Base-by-base conservation (phyloP, 2,888 invertebrate species). In the Lamproptera curius region DNA sequence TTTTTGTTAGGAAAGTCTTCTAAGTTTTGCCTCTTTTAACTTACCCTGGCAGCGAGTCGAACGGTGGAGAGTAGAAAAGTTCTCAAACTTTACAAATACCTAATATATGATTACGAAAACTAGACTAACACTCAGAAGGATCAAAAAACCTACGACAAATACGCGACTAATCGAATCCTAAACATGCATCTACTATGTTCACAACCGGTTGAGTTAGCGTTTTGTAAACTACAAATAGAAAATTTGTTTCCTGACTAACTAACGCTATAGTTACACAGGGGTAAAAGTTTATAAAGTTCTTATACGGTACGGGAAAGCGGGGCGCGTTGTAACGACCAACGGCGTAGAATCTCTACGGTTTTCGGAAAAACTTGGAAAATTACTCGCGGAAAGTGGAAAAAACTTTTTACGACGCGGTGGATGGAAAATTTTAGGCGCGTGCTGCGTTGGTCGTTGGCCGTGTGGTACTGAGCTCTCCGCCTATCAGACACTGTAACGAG, bases 401-500 rank as follows among this genome's bases (percentile, higher is more conserved):
- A 63, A 62, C 54, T 60, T 65, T 63, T 61, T 58, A 53, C 59
- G 59, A 54, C 53, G 51, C 44, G 46, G 52, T 54, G 35, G 17
- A 15, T 40, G 42, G 51, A 56, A 56, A 57, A 47, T 48, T 46
- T 52, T 48, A 54, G 60, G 66, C 77, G 72, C 85, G 86, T 86
- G 82, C 74, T 72, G 59, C 79, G 63, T 63, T 62, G 60, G 44
- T 65, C 74, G 70, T 59, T 67, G 76, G 68, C 75, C 69, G 69
- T 65, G 58, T 70, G 63, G 76, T 68, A 84, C 82, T 83, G 82
- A 77, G 69, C 70, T 56, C 54, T 56, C 51, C 61, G 68, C 64
- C 75, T 77, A 78, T 76, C 80, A 76, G 75, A 62, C 73, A 67
- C 67, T 66, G 71, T 68, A 67, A 62, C 71, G 60, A 61, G 67